Conservation (phyloP, 2,797 vertebrate genomes). For the Scarus forsteni region DNA sequence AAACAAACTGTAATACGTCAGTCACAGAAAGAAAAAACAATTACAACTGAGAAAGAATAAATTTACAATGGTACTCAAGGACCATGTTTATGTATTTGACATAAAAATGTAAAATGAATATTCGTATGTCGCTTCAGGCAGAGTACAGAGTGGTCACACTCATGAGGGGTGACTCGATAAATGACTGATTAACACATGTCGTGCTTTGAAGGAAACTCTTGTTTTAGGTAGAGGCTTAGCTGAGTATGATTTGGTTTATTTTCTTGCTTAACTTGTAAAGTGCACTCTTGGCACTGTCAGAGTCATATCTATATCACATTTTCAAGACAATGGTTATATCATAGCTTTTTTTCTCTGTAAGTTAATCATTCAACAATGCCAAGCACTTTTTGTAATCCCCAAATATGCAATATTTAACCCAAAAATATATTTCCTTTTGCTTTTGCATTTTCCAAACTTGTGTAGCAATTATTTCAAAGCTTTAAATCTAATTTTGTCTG, state of each 20-base stretch:
- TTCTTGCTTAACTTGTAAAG: not conserved
- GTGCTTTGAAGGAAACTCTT: slow-evolving; percentile 4
- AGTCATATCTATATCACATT: not conserved
- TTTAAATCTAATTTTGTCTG: not conserved
- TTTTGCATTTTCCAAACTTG: not conserved
- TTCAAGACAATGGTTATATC: not conserved
- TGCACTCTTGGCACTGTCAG: not conserved
- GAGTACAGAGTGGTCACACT: slow-evolving; percentile 3
- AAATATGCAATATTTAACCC: slow-evolving; percentile 16
- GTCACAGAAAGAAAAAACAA: not conserved
- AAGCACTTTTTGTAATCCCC: slow-evolving; percentile 50
- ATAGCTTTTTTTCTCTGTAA: slow-evolving; percentile 17
- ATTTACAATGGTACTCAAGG: not conserved
- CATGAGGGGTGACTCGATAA: not conserved
- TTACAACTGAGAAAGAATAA: not conserved
- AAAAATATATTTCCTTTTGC: slow-evolving; percentile 10
- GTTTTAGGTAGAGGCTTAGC: not conserved
- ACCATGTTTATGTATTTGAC: not conserved
- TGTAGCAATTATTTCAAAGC: slow-evolving; percentile 14
- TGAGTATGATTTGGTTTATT: not conserved
- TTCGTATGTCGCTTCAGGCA: not conserved
- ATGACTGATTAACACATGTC: not conserved
- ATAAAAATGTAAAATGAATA: not conserved
- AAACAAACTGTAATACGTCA: not conserved
- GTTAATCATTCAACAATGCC: slow-evolving; percentile 8